phyloP scores from a whole-genome alignment of 1,140 invertebrate genomes.

The Micrasema longulum region DNA sequence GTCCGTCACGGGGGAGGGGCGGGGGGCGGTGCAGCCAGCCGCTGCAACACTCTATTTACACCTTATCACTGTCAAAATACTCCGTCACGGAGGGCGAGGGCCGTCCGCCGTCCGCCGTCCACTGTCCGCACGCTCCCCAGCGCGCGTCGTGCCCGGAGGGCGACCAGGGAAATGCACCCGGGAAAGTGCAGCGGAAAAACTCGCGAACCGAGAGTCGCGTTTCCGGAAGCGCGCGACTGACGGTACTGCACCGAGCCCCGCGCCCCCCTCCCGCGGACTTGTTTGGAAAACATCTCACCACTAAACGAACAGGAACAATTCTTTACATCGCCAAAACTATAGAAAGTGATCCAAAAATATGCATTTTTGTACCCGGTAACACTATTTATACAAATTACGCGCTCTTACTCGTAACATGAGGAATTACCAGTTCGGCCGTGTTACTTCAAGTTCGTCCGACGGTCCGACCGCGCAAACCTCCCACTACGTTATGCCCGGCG shows the following conservation, averaged over 20 bases:
- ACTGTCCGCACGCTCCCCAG: not conserved
- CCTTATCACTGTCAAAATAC: slow-evolving; percentile 27
- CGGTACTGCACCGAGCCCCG: slow-evolving; percentile 24
- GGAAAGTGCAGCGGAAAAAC: slow-evolving; percentile 39
- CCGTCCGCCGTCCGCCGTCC: not conserved
- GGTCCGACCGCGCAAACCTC: slow-evolving; percentile 46
- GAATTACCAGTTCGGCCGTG: slow-evolving; percentile 21
- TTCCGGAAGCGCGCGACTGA: slow-evolving; percentile 32
- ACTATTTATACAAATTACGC: slow-evolving; percentile 11
- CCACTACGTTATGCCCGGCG: slow-evolving; percentile 51
- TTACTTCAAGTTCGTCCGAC: slow-evolving; percentile 33
- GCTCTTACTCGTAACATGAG: slow-evolving; percentile 1
- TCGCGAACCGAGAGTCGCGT: slow-evolving; percentile 19
- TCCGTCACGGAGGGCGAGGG: not conserved
- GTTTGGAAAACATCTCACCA: slow-evolving; percentile 8
- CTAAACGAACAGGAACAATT: slow-evolving; percentile 13
- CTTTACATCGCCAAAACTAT: not conserved
- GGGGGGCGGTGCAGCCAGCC: slow-evolving; percentile 36
- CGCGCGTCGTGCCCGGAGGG: not conserved
- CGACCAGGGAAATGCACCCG: slow-evolving; percentile 9
- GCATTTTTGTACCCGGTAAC: slow-evolving; percentile 17
- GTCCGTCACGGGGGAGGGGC: slow-evolving; percentile 61
- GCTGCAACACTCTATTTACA: slow-evolving; percentile 42
- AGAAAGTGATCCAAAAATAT: not conserved
- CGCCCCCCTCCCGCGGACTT: slow-evolving; percentile 14